Evolutionary conservation across 2,888 invertebrate genomes (phyloP).

Genomic region (Hedychridium roseum): DNA sequence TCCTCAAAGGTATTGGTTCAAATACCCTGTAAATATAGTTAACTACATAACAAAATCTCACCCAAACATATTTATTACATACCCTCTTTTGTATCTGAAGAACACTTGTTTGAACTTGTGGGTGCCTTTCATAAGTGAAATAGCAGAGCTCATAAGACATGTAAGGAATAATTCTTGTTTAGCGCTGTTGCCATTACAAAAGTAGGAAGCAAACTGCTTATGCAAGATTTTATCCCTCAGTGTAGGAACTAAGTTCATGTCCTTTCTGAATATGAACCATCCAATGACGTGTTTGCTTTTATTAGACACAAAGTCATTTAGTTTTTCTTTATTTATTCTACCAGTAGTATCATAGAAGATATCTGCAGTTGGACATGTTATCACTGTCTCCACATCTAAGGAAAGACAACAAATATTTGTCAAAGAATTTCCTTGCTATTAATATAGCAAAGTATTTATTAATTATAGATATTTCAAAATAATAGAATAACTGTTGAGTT

Average conservation of each 20-base stretch:
- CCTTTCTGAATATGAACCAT: slow-evolving; percentile 73
- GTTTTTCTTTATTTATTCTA: slow-evolving; percentile 67
- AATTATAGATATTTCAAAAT: no score
- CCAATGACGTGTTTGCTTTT: slow-evolving; percentile 71
- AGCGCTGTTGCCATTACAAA: slow-evolving; percentile 59
- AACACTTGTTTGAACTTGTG: slow-evolving; percentile 73
- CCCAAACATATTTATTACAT: no score
- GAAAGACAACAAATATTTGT: no score
- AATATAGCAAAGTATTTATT: no score
- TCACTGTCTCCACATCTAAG: slow-evolving; percentile 68
- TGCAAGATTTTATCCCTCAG: slow-evolving; percentile 72
- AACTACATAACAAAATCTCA: no score
- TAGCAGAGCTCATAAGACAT: slow-evolving; percentile 69
- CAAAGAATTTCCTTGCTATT: no score
- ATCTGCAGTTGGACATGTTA: slow-evolving; percentile 69
- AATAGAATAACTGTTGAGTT: no score
- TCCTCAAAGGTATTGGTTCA: slow-evolving; percentile 53
- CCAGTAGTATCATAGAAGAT: slow-evolving; percentile 70
- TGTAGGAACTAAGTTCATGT: slow-evolving; percentile 68
- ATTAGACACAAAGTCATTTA: slow-evolving; percentile 66
- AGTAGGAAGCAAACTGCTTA: slow-evolving; percentile 69
- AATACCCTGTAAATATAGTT: slow-evolving; percentile 37
- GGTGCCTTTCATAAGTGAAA: slow-evolving; percentile 67
- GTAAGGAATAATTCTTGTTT: slow-evolving; percentile 70
- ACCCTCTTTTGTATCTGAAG: slow-evolving; percentile 67